A percentile compares a stretch with the other conserved stretches of the same genome.
phyloP scores from a whole-genome alignment of 2,113 vertebrate genomes.

The Dromaius novaehollandiae region DNA sequence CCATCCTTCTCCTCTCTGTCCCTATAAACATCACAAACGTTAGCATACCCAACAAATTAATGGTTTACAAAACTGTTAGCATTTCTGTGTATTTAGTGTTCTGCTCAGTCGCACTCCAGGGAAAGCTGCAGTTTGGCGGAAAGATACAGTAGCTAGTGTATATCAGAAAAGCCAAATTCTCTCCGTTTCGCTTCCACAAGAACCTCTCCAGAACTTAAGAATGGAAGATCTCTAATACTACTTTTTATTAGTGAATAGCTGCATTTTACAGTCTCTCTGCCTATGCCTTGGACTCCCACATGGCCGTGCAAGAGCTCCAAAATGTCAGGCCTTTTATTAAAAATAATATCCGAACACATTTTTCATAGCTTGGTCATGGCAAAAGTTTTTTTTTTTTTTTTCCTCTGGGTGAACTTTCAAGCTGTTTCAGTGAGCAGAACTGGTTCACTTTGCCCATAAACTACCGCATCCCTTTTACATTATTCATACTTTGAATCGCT shows the following conservation, averaged over 20 bases:
- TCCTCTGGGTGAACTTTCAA: not conserved
- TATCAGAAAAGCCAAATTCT: not conserved
- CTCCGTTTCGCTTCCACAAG: not conserved
- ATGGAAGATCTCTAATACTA: not conserved
- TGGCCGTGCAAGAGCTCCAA: not conserved
- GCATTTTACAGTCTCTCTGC: not conserved
- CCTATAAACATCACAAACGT: not conserved
- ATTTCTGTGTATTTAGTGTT: accelerated
- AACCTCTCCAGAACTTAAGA: not conserved
- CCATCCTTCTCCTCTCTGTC: not conserved
- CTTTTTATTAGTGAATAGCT: not conserved
- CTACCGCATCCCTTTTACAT: constrained; percentile 11
- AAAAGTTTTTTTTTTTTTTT: not conserved
- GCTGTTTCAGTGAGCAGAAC: not conserved
- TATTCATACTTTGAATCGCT: constrained; percentile 40
- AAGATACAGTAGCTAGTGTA: not conserved
- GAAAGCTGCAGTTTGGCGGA: not conserved
- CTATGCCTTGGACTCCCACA: not conserved
- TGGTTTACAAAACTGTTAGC: not conserved
- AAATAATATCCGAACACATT: not conserved
- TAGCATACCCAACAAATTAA: not conserved
- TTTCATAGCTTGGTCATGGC: not conserved
- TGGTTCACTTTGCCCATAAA: not conserved
- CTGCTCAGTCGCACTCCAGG: not conserved
- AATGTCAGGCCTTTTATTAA: not conserved